phyloP scores from a whole-genome alignment of 1,140 invertebrate species.

The Drosophila sp. region DNA sequence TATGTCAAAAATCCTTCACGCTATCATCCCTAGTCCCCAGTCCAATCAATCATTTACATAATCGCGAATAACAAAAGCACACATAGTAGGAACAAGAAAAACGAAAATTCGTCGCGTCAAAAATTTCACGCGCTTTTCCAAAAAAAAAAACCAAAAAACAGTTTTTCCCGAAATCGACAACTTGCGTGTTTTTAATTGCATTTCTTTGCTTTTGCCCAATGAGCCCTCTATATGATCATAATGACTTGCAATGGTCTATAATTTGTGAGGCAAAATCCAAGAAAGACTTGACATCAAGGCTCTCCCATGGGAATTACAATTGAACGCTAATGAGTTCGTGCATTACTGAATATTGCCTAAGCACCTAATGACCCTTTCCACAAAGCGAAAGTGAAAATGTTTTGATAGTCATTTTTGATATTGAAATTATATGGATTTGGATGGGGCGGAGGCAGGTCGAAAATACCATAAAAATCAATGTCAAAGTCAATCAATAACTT shows the following conservation, averaged over 20 bases:
- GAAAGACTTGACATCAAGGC: not conserved
- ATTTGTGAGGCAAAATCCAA: not conserved
- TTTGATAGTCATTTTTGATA: not conserved
- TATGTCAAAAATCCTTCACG: not conserved
- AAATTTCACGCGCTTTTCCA: constrained; percentile 64
- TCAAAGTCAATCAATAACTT: constrained; percentile 27
- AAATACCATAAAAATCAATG: constrained; percentile 9
- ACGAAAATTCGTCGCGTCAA: constrained; percentile 29
- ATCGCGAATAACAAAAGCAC: constrained; percentile 29
- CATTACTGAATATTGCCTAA: constrained; percentile 55
- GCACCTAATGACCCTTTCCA: constrained; percentile 13
- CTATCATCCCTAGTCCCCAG: constrained; percentile 9
- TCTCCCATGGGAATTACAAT: constrained; percentile 24
- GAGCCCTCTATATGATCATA: too few species aligned
- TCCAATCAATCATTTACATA: constrained; percentile 72
- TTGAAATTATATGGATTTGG: not conserved
- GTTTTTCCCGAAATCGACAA: constrained; percentile 48
- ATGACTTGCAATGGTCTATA: constrained; percentile 3
- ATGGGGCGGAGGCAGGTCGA: not conserved
- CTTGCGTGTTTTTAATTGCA: constrained; percentile 70
- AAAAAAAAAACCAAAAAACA: not conserved
- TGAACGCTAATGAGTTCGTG: constrained; percentile 42
- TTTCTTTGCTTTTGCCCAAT: constrained; percentile 12
- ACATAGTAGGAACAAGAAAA: not conserved
- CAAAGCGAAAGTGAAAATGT: constrained; percentile 2